Evolutionary conservation across 2,113 vertebrate genomes (phyloP), one percentile per base, ranked within the genome.

Genomic region (Pterophyllum scalare): DNA sequence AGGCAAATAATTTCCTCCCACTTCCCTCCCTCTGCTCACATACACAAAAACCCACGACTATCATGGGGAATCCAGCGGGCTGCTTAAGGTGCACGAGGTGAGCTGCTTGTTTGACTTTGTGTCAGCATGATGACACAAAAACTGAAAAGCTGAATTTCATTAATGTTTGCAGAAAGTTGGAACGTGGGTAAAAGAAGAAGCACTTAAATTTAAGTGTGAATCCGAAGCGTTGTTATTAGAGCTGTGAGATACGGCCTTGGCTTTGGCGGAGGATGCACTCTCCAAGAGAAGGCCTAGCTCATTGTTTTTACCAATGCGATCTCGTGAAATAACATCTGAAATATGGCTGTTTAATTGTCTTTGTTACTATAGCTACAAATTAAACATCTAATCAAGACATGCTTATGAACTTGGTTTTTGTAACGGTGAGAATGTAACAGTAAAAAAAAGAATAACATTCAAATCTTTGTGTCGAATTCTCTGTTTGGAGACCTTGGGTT

Each of bases 171-270:
- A 40, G 40, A 49, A 70, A 70, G 43, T 28, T 13, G 40, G 40
- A 43, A 43, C 1, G 12, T 43, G 17, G 24, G 9, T 15, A 70
- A 70, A 70, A 9, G 26, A 70, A 70, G 40, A 49, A 49, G 19
- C 49, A 19, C 9, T 19, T 28, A 65, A 65, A 65, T 65, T 19
- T 43, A 65, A 65, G 24, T 12, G 64, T 28, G 22, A 49, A 19
- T 19, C 4, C 15, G 24, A 1, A 0, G 0, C 0, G 5, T 70
- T 40, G 46, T 43, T 49, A 70, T 28, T 49, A 49, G 22, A 49
- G 64, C 40, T 0, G 64, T 65, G 35, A 3, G 43, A 65, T 8
- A 43, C 62, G 43, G n/a, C 7, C 0, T 20, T 6, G 33, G 0
- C 35, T 49, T 70, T 49, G 40, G 64, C 46, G 40, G 15, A 7